Percentiles rank a stretch among this genome's conserved stretches.
These are phyloP conservation scores for Hymenopus coronatus DNA, from an alignment of 2,888 invertebrate species.

Conservation along the genomic window DNA sequence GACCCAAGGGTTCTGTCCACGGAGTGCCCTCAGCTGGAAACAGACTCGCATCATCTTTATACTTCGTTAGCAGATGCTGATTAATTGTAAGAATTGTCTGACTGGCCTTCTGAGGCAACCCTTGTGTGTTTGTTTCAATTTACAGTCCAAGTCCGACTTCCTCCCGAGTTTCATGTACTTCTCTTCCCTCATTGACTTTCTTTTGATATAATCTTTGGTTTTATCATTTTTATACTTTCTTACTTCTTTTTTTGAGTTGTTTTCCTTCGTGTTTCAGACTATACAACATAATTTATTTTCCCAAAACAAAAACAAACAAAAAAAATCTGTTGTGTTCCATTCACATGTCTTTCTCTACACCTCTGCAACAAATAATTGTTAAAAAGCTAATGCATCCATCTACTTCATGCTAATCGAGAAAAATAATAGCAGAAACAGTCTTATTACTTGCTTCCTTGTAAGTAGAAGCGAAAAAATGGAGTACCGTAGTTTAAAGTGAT, in stretches of 20 bases:
- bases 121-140: not conserved
- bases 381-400: too few relatives aligned
- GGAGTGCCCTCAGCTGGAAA: not conserved
- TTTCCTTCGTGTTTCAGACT: too few relatives aligned
- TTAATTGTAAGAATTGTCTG: not conserved
- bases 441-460: too few relatives aligned
- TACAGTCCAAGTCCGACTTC: not conserved
- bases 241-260: not conserved
- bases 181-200: not conserved
- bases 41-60: not conserved
- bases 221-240: not conserved
- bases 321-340: too few relatives aligned
- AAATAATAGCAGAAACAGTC: too few relatives aligned
- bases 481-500: too few relatives aligned
- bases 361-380: too few relatives aligned
- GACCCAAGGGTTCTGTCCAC: not conserved
- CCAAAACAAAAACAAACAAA: too few relatives aligned
- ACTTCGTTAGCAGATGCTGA: not conserved
- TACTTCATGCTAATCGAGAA: too few relatives aligned
- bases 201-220: not conserved
- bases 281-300: too few relatives aligned
- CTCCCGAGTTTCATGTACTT: not conserved
- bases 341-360: too few relatives aligned
- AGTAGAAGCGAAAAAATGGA: too few relatives aligned
- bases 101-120: not conserved